Evolutionary conservation across 2,113 vertebrate species (phyloP).

Genomic region (Protobothrops flavoviridis): DNA sequence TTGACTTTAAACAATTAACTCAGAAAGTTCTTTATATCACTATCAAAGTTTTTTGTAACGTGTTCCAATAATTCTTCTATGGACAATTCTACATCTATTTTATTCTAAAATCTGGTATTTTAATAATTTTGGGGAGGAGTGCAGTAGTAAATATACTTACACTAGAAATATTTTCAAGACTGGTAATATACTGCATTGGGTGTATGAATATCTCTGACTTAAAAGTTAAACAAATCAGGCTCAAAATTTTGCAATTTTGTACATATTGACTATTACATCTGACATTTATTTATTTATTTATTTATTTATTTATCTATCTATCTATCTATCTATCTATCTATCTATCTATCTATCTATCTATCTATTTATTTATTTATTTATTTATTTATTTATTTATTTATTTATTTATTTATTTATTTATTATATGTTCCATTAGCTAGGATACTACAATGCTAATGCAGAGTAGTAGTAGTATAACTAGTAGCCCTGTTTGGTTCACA

Average conservation of each 20-base stretch:
- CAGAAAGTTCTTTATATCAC: constrained; percentile 11
- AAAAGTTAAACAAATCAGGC: not conserved
- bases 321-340: no score
- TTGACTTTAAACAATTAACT: constrained; percentile 34
- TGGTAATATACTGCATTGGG: not conserved
- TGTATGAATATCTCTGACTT: not conserved
- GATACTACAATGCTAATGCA: not conserved
- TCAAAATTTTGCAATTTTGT: not conserved
- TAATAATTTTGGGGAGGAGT: not conserved
- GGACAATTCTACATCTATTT: not conserved
- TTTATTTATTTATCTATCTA: not conserved
- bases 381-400: not conserved
- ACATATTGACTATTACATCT: not conserved
- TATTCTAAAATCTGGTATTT: not conserved
- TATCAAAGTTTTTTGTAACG: not conserved
- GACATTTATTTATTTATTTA: not conserved
- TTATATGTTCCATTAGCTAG: not conserved
- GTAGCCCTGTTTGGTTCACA: not conserved
- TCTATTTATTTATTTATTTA: not conserved
- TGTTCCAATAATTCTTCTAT: not conserved
- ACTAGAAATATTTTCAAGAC: not conserved
- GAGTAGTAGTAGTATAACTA: not conserved
- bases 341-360: no score
- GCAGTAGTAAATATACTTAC: not conserved
- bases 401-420: not conserved